Conservation (phyloP, 1,140 invertebrate species). For the Formica selysi region DNA sequence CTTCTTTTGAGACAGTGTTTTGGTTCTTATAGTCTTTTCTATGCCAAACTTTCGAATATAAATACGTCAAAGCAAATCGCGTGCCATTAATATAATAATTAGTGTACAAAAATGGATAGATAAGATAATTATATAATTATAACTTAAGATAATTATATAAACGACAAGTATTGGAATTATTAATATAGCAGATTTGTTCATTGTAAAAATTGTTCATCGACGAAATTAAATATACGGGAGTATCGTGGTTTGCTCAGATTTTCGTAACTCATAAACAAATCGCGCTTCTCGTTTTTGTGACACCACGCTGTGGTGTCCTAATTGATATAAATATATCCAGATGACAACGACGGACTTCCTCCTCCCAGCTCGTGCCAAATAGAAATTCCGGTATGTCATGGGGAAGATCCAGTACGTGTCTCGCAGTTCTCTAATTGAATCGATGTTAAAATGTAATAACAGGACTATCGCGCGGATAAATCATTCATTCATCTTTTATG, state of each 20-base stretch:
- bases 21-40: background rate
- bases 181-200: background rate
- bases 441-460: slow-evolving; percentile 24
- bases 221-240: background rate
- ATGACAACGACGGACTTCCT: slow-evolving; percentile 71
- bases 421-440: slow-evolving; percentile 53
- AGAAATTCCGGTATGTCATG: slow-evolving; percentile 68
- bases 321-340: slow-evolving; percentile 67
- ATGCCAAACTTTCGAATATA: background rate
- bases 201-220: background rate
- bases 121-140: background rate
- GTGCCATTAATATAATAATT: background rate
- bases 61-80: background rate
- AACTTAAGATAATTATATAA: background rate
- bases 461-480: background rate
- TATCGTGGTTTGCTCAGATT: slow-evolving; percentile 14
- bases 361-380: slow-evolving; percentile 65
- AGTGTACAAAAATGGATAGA: background rate
- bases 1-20: background rate
- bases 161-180: background rate
- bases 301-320: slow-evolving; percentile 16
- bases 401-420: slow-evolving; percentile 68
- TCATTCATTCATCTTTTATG: background rate
- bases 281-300: slow-evolving; percentile 39
- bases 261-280: slow-evolving; percentile 44